phyloP scores from a whole-genome alignment of 2,113 vertebrate species.

The Rhinichthys klamathensis region DNA sequence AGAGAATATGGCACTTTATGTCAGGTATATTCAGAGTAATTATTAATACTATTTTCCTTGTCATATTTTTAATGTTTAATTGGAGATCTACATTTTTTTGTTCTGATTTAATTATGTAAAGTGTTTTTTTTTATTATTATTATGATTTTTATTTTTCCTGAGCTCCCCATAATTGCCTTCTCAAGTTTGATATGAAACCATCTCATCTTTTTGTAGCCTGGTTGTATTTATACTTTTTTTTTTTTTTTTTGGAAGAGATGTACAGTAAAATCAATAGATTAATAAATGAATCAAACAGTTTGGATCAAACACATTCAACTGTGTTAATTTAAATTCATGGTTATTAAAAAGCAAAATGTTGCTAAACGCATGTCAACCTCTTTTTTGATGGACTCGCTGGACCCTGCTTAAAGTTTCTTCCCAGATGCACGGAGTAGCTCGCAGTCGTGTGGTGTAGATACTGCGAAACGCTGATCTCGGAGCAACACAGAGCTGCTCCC shows the following conservation, averaged over 20 bases:
- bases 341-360: neutral
- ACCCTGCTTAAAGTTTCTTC: neutral
- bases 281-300: constrained; percentile 52
- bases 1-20: constrained; percentile 78
- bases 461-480: constrained; percentile 62
- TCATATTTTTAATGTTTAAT: constrained; percentile 67
- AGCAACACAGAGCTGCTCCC: constrained; percentile 60
- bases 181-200: constrained; percentile 43
- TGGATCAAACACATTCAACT: constrained; percentile 11
- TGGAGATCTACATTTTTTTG: constrained; percentile 64
- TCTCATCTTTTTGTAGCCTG: constrained; percentile 54
- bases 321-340: neutral
- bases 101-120: constrained; percentile 41
- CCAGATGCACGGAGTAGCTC: neutral
- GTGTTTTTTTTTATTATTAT: constrained; percentile 56
- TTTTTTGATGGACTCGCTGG: too few relatives aligned
- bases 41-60: constrained; percentile 61
- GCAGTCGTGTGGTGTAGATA: constrained; percentile 6
- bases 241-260: constrained; percentile 45
- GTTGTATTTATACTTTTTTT: constrained; percentile 40
- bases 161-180: constrained; percentile 48
- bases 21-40: constrained; percentile 72
- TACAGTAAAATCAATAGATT: constrained; percentile 43
- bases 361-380: neutral
- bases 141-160: constrained; percentile 51